A percentile compares a stretch with the other conserved stretches of the same genome.
These are phyloP conservation scores for Dermatemys mawii DNA, from an alignment of 2,113 vertebrate species.

Conservation along the genomic window DNA sequence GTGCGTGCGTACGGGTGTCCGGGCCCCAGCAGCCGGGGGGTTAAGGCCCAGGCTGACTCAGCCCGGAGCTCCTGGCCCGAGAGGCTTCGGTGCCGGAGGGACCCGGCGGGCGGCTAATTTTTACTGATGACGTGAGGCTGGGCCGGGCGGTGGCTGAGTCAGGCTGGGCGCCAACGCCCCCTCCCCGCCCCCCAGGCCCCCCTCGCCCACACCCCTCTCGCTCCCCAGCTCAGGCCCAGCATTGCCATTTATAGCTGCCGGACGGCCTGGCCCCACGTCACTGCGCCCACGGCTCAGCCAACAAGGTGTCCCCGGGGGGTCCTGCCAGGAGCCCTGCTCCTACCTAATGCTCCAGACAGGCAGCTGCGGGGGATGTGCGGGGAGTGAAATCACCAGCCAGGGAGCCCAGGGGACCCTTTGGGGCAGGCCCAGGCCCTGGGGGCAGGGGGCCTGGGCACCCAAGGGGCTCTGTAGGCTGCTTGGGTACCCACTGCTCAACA, in stretches of 20 bases:
- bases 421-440: neutral
- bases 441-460: too few species aligned
- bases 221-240: neutral
- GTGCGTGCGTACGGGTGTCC: too few species aligned
- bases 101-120: neutral
- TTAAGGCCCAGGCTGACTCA: neutral
- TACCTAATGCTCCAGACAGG: too few species aligned
- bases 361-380: neutral
- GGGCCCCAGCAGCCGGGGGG: neutral
- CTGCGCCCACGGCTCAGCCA: neutral
- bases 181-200: neutral
- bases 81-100: neutral
- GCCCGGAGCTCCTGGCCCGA: neutral
- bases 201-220: too few species aligned
- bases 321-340: neutral
- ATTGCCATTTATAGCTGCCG: slow-evolving; percentile 26
- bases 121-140: slow-evolving; percentile 9
- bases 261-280: neutral
- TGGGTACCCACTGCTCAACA: neutral
- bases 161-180: neutral
- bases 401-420: neutral
- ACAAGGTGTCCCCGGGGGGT: neutral
- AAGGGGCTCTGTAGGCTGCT: too few species aligned
- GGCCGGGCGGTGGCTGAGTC: neutral
- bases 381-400: neutral